These are phyloP conservation scores for Pyrgilauda ruficollis DNA, from an alignment of 2,113 vertebrate genomes.

Conservation along the genomic window DNA sequence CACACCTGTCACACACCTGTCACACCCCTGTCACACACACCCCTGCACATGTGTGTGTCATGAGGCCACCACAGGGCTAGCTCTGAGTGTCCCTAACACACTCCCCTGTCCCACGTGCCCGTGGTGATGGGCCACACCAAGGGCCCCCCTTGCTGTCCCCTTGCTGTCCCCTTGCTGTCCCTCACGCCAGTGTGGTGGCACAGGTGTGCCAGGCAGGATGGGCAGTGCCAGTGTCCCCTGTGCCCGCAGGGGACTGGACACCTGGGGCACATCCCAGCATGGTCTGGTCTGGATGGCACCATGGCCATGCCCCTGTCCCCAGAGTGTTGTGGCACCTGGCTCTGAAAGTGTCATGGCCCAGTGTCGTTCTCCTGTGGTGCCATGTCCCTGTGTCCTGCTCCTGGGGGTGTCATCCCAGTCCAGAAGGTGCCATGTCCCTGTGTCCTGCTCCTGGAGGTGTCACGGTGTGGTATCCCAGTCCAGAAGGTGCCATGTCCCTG, in stretches of 20 bases:
- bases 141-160: not conserved
- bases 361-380: not conserved
- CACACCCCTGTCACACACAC: not conserved
- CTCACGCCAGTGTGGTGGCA: rapidly evolving
- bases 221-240: not conserved
- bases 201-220: not conserved
- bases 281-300: not conserved
- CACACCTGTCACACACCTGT: no score
- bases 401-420: not conserved
- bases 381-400: not conserved
- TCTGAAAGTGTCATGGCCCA: not conserved
- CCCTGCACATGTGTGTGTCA: rapidly evolving
- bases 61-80: not conserved
- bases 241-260: not conserved
- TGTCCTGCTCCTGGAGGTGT: not conserved
- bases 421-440: no score
- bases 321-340: not conserved
- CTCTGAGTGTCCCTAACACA: not conserved
- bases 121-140: not conserved
- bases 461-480: not conserved
- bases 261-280: not conserved
- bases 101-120: no score
- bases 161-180: not conserved
- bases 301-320: not conserved
- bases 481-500: no score